These are phyloP conservation scores for Gopherus flavomarginatus DNA, from an alignment of 2,113 vertebrate genomes.

Conservation along the genomic window DNA sequence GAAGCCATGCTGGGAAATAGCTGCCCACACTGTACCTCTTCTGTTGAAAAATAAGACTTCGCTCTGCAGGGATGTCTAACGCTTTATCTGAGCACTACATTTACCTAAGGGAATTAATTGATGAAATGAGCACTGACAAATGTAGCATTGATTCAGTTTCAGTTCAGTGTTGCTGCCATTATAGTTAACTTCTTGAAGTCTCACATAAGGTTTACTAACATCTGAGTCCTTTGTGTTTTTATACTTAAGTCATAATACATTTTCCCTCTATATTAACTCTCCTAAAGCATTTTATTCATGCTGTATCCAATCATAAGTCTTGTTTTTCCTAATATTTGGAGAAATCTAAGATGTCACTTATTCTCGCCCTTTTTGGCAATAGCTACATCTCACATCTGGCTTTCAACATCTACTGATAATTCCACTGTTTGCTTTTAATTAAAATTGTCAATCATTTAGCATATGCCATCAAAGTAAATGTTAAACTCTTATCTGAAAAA, in stretches of 20 bases:
- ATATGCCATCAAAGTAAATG: slow-evolving; percentile 55
- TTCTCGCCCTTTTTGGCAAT: slow-evolving; percentile 8
- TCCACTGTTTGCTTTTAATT: slow-evolving; percentile 67
- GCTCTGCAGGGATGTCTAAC: background rate
- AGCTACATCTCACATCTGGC: background rate
- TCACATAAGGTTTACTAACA: background rate
- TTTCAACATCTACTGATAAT: slow-evolving; percentile 8
- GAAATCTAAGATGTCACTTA: background rate
- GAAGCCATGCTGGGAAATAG: background rate
- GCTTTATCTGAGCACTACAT: fast-evolving
- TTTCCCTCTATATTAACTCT: background rate
- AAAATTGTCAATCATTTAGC: slow-evolving; percentile 36
- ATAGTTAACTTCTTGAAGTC: background rate
- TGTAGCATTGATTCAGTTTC: background rate
- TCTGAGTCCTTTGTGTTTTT: background rate
- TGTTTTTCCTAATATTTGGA: fast-evolving
- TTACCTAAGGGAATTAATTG: fast-evolving
- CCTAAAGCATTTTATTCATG: background rate
- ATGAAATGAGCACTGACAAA: background rate
- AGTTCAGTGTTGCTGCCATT: background rate
- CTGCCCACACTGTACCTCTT: background rate
- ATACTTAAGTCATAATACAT: background rate
- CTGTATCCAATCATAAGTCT: background rate
- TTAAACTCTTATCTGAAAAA: slow-evolving; percentile 51
- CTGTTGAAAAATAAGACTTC: background rate